Evolutionary conservation across 2,888 invertebrate species (phyloP).

Genomic region (Allolobophora icterica): DNA sequence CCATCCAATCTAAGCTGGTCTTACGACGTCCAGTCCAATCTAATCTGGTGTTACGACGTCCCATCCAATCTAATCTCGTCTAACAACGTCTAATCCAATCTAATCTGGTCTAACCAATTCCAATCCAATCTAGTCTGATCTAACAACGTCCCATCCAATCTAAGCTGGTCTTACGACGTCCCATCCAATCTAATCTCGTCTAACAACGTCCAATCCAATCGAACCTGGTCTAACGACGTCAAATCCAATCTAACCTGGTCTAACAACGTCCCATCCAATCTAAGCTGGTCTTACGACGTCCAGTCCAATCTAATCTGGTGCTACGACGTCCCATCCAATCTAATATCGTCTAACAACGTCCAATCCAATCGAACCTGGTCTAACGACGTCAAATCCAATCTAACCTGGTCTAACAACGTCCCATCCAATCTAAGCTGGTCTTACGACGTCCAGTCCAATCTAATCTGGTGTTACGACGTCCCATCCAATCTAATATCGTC

Average conservation of each 20-base stretch:
- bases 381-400: not conserved
- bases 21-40: not conserved
- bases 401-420: not conserved
- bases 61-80: not conserved
- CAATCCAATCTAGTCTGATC: not conserved
- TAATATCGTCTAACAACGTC: not conserved
- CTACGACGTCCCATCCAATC: not conserved
- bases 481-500: not conserved
- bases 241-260: not conserved
- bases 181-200: not conserved
- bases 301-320: not conserved
- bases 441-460: not conserved
- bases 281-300: not conserved
- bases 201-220: not conserved
- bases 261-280: not conserved
- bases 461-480: not conserved
- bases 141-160: not conserved
- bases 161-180: not conserved
- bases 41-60: not conserved
- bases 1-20: not conserved
- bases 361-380: not conserved
- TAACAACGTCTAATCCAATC: not conserved
- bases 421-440: not conserved
- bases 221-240: not conserved
- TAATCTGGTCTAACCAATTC: not conserved